Evolutionary conservation across 2,888 invertebrate species (phyloP).

Genomic region (Fragum fragum): DNA sequence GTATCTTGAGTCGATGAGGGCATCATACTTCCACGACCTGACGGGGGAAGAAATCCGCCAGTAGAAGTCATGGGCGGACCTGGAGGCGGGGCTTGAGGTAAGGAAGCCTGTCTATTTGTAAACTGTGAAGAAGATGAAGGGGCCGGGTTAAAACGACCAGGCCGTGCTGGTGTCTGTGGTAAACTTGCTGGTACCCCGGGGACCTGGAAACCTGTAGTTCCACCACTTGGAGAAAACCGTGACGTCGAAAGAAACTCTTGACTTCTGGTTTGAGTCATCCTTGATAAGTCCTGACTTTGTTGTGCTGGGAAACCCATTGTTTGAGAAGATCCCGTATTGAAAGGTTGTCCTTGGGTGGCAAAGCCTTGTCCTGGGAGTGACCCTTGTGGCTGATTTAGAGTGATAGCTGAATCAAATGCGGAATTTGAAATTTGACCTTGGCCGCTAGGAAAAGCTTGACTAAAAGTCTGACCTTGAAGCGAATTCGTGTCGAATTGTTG

Average conservation of each 20-base stretch:
- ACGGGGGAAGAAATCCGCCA: neutral
- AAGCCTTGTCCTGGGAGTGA: neutral
- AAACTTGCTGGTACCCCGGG: neutral
- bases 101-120: neutral
- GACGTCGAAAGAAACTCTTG: neutral
- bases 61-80: neutral
- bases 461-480: slow-evolving; percentile 8
- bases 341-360: neutral
- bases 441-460: neutral
- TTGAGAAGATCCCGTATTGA: neutral
- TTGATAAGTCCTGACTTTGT: neutral
- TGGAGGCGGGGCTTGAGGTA: neutral
- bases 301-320: neutral
- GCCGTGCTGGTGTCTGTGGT: neutral
- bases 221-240: neutral
- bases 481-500: neutral
- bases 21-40: neutral
- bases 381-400: neutral
- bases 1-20: neutral
- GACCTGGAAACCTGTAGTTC: too few relatives aligned
- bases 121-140: neutral
- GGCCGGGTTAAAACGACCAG: neutral
- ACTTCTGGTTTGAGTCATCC: neutral
- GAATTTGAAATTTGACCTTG: too few relatives aligned
- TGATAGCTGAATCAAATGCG: neutral